A percentile compares a stretch with the other conserved stretches of the same genome.
Conservation (phyloP, 2,888 invertebrate species). For the Cepaea hortensis region DNA sequence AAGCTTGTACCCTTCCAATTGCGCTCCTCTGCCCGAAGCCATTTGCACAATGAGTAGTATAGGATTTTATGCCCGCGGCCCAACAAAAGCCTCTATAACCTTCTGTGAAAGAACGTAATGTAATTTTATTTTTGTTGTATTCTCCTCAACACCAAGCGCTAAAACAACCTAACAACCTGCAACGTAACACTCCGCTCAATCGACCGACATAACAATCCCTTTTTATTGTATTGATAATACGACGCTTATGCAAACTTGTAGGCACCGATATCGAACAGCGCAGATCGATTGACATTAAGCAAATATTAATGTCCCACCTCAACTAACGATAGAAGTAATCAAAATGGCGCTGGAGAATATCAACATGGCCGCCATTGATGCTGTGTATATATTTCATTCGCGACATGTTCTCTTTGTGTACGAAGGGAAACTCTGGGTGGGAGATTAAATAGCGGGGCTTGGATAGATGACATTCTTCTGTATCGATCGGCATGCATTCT, state of each 20-base stretch:
- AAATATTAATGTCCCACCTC: slow-evolving; percentile 1
- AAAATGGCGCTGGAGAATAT: not conserved
- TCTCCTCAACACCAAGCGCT: no score
- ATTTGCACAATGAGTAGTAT: no score
- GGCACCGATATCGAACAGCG: not conserved
- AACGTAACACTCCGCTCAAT: no score
- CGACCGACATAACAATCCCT: no score
- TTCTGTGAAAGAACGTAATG: no score
- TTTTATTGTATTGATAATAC: no score
- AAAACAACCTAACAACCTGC: no score
- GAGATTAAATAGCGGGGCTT: not conserved
- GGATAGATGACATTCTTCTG: not conserved
- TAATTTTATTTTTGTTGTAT: no score
- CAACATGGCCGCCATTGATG: not conserved
- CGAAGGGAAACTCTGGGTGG: not conserved
- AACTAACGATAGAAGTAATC: not conserved
- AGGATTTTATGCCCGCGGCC: no score
- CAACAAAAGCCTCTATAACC: no score
- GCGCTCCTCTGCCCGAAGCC: no score
- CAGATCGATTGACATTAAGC: not conserved
- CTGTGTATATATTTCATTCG: not conserved
- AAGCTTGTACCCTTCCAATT: no score
- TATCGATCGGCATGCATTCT: not conserved
- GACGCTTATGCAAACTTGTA: not conserved
- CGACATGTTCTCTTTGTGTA: not conserved